These are phyloP conservation scores for Melospiza melodia DNA, from an alignment of 2,113 vertebrate genomes.

Conservation along the genomic window DNA sequence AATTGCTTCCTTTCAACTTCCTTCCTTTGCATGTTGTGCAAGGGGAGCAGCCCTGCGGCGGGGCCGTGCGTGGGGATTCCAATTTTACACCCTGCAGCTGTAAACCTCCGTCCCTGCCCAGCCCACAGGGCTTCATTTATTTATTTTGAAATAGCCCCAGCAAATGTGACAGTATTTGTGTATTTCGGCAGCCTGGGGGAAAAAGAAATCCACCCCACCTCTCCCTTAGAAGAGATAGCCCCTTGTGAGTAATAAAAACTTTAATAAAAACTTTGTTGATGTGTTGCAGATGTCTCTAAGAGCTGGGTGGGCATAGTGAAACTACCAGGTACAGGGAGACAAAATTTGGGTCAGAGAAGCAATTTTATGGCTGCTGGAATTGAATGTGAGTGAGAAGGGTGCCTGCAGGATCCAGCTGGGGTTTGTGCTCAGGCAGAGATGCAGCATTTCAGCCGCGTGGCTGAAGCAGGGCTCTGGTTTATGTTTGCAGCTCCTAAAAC, in stretches of 20 bases:
- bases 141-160: slow-evolving; percentile 9
- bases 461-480: neutral
- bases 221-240: neutral
- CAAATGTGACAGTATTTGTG: slow-evolving; percentile 8
- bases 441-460: neutral
- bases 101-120: neutral
- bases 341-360: neutral
- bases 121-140: neutral
- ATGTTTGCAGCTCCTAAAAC: neutral
- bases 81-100: slow-evolving; percentile 51
- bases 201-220: neutral
- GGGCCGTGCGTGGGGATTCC: neutral
- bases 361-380: neutral
- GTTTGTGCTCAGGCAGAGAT: neutral
- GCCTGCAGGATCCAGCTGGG: neutral
- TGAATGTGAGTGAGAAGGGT: neutral
- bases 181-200: neutral
- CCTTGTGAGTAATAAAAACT: neutral
- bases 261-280: neutral
- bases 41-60: neutral
- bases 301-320: neutral
- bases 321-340: neutral
- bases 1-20: slow-evolving; percentile 72
- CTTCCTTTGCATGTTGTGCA: slow-evolving; percentile 62
- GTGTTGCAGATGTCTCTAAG: neutral